Evolutionary conservation across 2,888 invertebrate genomes (phyloP).

Genomic region (Blomia tropicalis): DNA sequence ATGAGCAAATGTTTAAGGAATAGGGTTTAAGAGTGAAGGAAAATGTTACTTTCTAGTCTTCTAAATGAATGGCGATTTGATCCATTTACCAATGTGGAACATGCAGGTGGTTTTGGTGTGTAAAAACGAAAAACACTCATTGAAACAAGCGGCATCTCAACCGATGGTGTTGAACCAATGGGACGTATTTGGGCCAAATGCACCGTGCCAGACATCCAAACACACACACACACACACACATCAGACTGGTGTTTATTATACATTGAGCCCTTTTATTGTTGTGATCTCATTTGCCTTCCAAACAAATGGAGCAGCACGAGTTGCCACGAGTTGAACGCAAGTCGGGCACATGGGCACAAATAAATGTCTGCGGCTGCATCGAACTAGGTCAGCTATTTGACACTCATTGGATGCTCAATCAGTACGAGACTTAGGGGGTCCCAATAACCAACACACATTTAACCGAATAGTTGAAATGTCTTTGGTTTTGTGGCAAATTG

Average conservation of each 20-base stretch:
- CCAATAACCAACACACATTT: background rate
- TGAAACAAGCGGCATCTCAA: background rate
- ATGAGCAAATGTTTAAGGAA: background rate
- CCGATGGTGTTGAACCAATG: too few species aligned
- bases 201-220: background rate
- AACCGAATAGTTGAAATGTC: background rate
- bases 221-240: too few species aligned
- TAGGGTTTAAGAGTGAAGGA: slow-evolving; percentile 6
- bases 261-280: slow-evolving; percentile 9
- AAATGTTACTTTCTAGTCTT: too few species aligned
- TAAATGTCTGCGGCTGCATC: background rate
- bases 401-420: background rate
- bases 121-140: background rate
- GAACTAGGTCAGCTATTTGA: slow-evolving; percentile 9
- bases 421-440: background rate
- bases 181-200: background rate
- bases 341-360: too few species aligned
- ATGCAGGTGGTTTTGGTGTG: slow-evolving; percentile 15
- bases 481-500: slow-evolving; percentile 10
- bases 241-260: background rate
- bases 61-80: too few species aligned
- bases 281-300: background rate
- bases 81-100: slow-evolving; percentile 10
- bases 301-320: slow-evolving; percentile 2
- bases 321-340: background rate